phyloP scores from a whole-genome alignment of 2,888 invertebrate species.

The Stomorhina lunata region DNA sequence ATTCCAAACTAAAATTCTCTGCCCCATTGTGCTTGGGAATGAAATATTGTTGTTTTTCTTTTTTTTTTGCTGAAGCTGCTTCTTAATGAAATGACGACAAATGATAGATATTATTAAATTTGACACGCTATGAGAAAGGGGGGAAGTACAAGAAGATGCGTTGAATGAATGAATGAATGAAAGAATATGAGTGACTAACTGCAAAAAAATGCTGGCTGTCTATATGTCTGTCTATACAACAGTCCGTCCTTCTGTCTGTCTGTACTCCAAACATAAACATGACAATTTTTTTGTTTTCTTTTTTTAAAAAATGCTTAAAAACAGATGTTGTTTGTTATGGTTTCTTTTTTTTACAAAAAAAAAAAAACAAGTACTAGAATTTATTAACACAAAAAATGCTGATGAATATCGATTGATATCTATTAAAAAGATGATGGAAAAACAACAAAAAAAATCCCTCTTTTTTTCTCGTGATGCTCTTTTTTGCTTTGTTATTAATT shows the following conservation, averaged over 20 bases:
- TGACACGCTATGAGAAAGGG: background rate
- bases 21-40: too few relatives aligned
- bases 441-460: too few relatives aligned
- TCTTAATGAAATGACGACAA: conserved; percentile 12
- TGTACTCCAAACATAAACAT: conserved; percentile 29
- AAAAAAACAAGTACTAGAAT: too few relatives aligned
- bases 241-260: background rate
- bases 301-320: too few relatives aligned
- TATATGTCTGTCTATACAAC: background rate
- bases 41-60: too few relatives aligned
- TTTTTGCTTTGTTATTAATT: too few relatives aligned
- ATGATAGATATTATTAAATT: conserved; percentile 38
- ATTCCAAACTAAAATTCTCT: too few relatives aligned
- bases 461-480: too few relatives aligned
- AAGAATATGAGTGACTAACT: background rate
- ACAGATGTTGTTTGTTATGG: background rate
- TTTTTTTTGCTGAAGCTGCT: background rate
- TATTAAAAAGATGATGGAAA: too few relatives aligned
- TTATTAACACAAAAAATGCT: too few relatives aligned
- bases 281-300: conserved; percentile 8
- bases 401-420: too few relatives aligned
- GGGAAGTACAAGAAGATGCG: background rate
- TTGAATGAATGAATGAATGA: background rate
- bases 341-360: too few relatives aligned
- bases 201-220: background rate